Base-by-base conservation (phyloP, 2,888 invertebrate genomes). In the Doris montereyensis region DNA sequence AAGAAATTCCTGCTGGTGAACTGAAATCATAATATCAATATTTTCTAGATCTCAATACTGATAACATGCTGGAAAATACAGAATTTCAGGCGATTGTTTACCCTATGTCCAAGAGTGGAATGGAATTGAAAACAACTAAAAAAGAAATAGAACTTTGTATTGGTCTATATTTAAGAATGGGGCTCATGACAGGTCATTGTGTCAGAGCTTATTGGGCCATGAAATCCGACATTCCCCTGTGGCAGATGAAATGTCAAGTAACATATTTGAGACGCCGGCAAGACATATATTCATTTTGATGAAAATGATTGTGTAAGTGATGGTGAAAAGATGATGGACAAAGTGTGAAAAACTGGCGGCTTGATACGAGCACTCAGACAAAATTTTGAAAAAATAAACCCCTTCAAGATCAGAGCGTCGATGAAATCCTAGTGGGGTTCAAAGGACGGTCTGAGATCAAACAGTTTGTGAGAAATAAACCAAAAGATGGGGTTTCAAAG, bases 81-180 rank as follows among this genome's bases (percentile, higher is more conserved):
- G 72, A 34, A 21, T n/a, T 41, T 10, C 78, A 74, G 30, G 57
- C 78, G 10, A 78, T 57, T 28, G 32, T 65, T n/a, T 78, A 74
- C 57, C 57, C 74, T 52, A 32, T 74, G 24, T 68, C 67, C 34
- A 30, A 74, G 30, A 10, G 28, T 57, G 78, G 78, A 24, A 78
- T 30, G 26, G 34, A 34, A 2, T 24, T 78, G 10, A 67, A 65
- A 24, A 57, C 68, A 2, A 60, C 73, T 21, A 28, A 13, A 34
- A 74, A 70, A 52, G 83, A 83, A 62, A 77, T 82, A 28, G 77
- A 81, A 35, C 35, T 73, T 32, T 65, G 78, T n/a, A 76, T 83
- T 57, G 82, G 83, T 1, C 75, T 82, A 65, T 80, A 74, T 35
- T 70, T 82, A n/a, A 72, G 71, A 21, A 83, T 83, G 83, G 82